These are phyloP conservation scores for Conus canariensis DNA, from an alignment of 2,888 invertebrate species.

Conservation along the genomic window DNA sequence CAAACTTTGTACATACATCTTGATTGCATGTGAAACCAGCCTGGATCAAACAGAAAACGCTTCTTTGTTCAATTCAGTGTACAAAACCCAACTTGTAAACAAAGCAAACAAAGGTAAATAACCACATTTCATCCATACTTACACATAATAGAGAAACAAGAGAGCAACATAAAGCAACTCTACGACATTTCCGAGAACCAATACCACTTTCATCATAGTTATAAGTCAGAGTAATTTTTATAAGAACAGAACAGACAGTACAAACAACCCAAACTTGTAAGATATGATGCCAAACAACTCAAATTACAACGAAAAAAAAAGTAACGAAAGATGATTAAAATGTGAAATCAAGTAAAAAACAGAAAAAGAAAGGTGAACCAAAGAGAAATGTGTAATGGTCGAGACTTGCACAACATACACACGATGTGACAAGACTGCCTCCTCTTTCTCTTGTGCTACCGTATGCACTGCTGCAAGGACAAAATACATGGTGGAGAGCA, in stretches of 20 bases:
- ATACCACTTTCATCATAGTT: not conserved
- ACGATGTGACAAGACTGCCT: constrained; percentile 19
- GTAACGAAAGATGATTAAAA: not conserved
- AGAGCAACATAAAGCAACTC: too few relatives aligned
- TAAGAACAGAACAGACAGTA: not conserved
- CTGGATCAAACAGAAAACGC: constrained; percentile 25
- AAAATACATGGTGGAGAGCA: constrained; percentile 25
- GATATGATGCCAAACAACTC: constrained; percentile 29
- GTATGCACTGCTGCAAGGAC: constrained; percentile 49
- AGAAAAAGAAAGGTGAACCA: not conserved
- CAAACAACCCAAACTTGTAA: not conserved
- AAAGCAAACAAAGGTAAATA: too few relatives aligned
- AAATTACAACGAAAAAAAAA: not conserved
- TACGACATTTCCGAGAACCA: not conserved
- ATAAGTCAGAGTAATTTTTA: not conserved
- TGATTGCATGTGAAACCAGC: constrained; percentile 34
- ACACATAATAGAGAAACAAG: too few relatives aligned
- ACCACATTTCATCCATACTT: too few relatives aligned
- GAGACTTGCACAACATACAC: constrained; percentile 27
- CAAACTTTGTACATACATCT: constrained; percentile 39
- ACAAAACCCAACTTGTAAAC: not conserved
- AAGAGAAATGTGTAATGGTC: not conserved
- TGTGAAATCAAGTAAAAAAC: constrained; percentile 29
- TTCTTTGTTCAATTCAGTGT: not conserved
- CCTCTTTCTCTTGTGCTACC: constrained; percentile 41